These are phyloP conservation scores for Osmoderma eremita DNA, from an alignment of 2,888 invertebrate species.

Conservation along the genomic window DNA sequence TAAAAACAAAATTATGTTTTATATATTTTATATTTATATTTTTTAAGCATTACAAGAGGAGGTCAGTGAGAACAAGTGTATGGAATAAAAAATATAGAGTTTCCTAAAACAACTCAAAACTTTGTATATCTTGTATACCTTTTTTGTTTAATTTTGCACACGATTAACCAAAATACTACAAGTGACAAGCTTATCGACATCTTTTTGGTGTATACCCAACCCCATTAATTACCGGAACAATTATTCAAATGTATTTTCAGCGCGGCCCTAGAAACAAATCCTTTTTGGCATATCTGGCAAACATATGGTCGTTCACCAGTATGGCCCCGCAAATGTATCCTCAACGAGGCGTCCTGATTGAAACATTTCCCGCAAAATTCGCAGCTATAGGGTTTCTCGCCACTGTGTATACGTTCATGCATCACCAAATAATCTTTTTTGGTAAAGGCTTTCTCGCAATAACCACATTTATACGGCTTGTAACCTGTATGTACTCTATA, in stretches of 20 bases:
- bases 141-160: no score
- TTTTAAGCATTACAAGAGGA: no score
- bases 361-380: conserved; percentile 61
- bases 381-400: conserved; percentile 71
- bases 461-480: conserved; percentile 57
- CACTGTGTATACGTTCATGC: conserved; percentile 72
- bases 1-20: no score
- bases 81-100: no score
- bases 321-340: conserved; percentile 57
- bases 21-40: no score
- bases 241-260: conserved; percentile 51
- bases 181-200: no score
- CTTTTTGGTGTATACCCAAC: no score
- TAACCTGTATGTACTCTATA: conserved; percentile 58
- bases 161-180: no score
- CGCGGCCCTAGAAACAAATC: conserved; percentile 56
- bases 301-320: conserved; percentile 66
- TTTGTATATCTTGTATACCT: no score
- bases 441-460: conserved; percentile 59
- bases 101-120: no score
- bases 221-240: conserved; percentile 27
- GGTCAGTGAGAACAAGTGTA: no score
- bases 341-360: conserved; percentile 56
- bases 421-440: conserved; percentile 65
- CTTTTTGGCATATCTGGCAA: conserved; percentile 59